Conservation (phyloP, 2,888 invertebrate genomes). For the Linnaemya tessellans region DNA sequence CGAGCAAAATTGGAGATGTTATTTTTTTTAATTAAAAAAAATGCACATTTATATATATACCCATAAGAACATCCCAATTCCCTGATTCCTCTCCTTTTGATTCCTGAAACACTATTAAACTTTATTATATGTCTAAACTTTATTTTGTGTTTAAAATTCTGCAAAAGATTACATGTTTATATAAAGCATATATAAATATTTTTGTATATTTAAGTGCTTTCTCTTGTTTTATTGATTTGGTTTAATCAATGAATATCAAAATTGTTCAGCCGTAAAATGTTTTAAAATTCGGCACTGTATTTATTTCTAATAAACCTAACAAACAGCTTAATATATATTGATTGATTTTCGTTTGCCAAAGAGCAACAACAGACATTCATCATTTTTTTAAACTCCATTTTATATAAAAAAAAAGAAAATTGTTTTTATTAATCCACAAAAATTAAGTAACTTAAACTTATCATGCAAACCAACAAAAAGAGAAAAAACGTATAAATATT, state of each 20-base stretch:
- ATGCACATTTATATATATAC: conserved; percentile 44
- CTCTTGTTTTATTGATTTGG: conserved; percentile 36
- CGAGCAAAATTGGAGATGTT: conserved; percentile 60
- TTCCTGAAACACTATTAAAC: conserved; percentile 20
- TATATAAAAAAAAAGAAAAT: conserved; percentile 1
- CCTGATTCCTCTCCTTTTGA: background rate
- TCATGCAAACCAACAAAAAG: conserved; percentile 40
- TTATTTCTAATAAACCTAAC: conserved; percentile 24
- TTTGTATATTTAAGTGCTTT: conserved; percentile 26
- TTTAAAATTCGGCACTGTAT: conserved; percentile 8
- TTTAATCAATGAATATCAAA: conserved; percentile 1
- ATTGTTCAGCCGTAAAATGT: background rate
- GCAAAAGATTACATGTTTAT: background rate
- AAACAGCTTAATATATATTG: conserved; percentile 2
- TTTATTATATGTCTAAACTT: conserved; percentile 9
- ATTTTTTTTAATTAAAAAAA: conserved; percentile 43
- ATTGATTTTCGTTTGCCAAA: conserved; percentile 30
- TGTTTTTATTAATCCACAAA: conserved; percentile 36
- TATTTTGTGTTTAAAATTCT: conserved; percentile 3
- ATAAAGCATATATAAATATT: conserved; percentile 4
- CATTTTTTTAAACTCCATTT: conserved; percentile 22
- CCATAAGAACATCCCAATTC: conserved; percentile 26
- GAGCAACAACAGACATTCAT: conserved; percentile 34
- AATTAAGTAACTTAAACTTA: conserved; percentile 55
- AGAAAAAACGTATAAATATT: conserved; percentile 34